Evolutionary conservation across 2,888 invertebrate species (phyloP).

Genomic region (Exocentrus adspersus): DNA sequence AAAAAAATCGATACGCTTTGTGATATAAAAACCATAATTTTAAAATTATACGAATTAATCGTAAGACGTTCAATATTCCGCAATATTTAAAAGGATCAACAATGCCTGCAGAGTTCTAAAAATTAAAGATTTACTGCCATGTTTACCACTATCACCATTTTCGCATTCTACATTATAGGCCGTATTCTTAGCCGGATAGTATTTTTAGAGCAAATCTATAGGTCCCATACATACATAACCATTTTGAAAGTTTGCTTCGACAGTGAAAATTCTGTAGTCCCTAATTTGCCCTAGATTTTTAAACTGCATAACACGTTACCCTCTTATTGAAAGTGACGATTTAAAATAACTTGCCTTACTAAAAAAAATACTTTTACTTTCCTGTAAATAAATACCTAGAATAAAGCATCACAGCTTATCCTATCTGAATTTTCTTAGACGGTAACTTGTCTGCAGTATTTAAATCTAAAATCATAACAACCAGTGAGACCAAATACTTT

Average conservation of each 20-base stretch:
- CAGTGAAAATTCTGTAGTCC: conserved; percentile 38
- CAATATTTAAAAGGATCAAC: conserved; percentile 37
- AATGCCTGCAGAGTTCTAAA: conserved; percentile 36
- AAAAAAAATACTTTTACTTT: conserved; percentile 10
- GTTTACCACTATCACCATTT: conserved; percentile 49
- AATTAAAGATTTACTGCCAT: conserved; percentile 52
- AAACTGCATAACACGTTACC: conserved; percentile 20
- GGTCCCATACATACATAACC: conserved; percentile 39
- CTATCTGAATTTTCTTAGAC: conserved; percentile 18
- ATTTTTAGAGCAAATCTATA: conserved; percentile 53
- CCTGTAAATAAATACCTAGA: conserved; percentile 17
- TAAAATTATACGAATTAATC: too few species aligned
- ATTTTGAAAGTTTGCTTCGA: conserved; percentile 42
- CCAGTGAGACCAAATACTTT: conserved; percentile 63
- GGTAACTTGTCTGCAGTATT: conserved; percentile 27
- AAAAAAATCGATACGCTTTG: too few species aligned
- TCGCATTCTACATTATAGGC: conserved; percentile 41
- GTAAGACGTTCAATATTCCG: background rate
- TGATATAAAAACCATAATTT: too few species aligned
- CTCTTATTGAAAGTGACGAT: conserved; percentile 16
- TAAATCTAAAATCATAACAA: conserved; percentile 41
- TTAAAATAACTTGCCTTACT: conserved; percentile 29
- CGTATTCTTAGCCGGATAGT: conserved; percentile 47
- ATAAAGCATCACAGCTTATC: conserved; percentile 15
- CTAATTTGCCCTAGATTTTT: conserved; percentile 33